Evolutionary conservation across 2,797 vertebrate species (phyloP).

Genomic region (Hypotaenidia philippensis): DNA sequence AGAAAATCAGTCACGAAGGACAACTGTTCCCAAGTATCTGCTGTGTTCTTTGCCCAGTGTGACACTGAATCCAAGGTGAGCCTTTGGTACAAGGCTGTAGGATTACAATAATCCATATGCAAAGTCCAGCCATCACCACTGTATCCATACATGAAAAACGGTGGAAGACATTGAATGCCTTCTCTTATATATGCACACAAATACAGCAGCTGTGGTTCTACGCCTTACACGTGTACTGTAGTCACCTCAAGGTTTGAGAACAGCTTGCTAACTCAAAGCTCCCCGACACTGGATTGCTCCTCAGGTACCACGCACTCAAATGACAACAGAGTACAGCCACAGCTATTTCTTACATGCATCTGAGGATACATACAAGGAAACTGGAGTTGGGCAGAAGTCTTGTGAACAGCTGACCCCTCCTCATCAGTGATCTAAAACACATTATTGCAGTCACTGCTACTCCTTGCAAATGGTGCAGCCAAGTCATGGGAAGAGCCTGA

Average conservation of each 20-base stretch:
- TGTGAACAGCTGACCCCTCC: background rate
- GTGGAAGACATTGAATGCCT: background rate
- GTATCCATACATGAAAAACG: background rate
- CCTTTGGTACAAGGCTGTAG: background rate
- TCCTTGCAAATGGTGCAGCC: background rate
- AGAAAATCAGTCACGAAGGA: background rate
- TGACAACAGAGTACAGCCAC: background rate
- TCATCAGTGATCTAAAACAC: background rate
- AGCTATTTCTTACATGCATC: background rate
- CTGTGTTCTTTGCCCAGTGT: background rate
- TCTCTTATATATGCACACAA: background rate
- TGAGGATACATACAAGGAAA: background rate
- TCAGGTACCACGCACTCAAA: background rate
- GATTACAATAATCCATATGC: conserved; percentile 3
- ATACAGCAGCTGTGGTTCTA: background rate
- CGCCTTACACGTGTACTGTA: background rate
- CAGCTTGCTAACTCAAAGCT: background rate
- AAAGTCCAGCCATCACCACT: background rate
- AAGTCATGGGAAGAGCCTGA: background rate
- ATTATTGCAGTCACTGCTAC: background rate
- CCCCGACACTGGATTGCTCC: background rate
- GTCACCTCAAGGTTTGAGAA: background rate
- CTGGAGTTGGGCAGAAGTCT: background rate
- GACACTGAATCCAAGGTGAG: background rate
- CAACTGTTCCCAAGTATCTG: conserved; percentile 21